Base-by-base conservation (phyloP, 2,797 vertebrate species). In the Sparidentex hasta region DNA sequence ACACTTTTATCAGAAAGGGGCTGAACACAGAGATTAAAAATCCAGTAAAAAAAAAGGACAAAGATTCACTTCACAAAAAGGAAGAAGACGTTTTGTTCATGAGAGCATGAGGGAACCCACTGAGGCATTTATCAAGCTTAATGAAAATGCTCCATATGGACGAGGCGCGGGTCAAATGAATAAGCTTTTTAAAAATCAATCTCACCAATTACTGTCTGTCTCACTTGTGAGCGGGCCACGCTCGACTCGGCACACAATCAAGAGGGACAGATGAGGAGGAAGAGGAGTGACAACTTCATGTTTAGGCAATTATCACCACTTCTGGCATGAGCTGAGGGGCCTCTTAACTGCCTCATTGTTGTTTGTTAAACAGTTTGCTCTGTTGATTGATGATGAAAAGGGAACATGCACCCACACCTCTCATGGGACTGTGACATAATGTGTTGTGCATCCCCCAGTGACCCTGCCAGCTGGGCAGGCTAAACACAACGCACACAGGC, bases 251-350 rank as follows among this genome's bases (percentile, higher is more conserved):
- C 87, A 67, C 87, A 92, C 92, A 91, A 92, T 91, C 90, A 78
- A 76, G 88, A 77, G 80, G 70, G 86, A 86, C 92, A 93, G 93
- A 95, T 92, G 75, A 44, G 71, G 59, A 59, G 77, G 83, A 74
- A 75, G 74, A 76, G 55, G 85, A 78, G 85, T 90, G 92, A 91
- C 93, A 93, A 93, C 91, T 93, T 92, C 91, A 93, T 95, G 93
- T 93, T 93, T 92, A 81, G 93, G 90, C 94, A 94, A 94, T 95
- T 95, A 95, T 95, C 93, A 93, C 86, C 92, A 94, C 89, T 93
- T 90, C 88, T 91, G 92, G 90, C 91, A 88, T 81, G 91, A 91
- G 82, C 83, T 18, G 78, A 84, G 85, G 89, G 87, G 87, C 89
- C 90, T 91, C 90, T 92, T 89, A 88, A 86, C 85, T 67, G 91